phyloP scores from a whole-genome alignment of 2,113 vertebrate species.

The Lampris incognitus region DNA sequence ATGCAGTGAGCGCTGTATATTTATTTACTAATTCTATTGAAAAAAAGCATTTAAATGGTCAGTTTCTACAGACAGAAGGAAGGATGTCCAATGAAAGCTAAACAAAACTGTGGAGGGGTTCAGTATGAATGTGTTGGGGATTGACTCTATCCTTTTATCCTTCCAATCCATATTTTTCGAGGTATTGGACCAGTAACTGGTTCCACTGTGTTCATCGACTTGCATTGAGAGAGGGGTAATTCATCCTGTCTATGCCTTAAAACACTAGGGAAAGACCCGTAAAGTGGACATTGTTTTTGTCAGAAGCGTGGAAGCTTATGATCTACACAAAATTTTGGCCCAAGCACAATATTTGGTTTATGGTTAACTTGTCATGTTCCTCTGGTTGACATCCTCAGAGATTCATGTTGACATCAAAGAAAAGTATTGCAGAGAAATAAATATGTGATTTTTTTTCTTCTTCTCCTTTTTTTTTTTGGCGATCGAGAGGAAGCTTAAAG shows the following conservation, averaged over 20 bases:
- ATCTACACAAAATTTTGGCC: neutral
- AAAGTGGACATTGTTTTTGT: neutral
- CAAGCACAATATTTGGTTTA: constrained; percentile 35
- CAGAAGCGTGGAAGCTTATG: constrained; percentile 1
- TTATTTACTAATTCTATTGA: constrained; percentile 21
- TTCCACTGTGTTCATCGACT: constrained; percentile 6
- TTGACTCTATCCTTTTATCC: neutral
- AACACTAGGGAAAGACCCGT: neutral
- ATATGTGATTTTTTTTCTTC: neutral
- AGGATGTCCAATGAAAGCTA: constrained; percentile 43
- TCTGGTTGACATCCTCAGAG: neutral
- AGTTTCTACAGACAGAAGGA: neutral
- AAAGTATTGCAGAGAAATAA: neutral
- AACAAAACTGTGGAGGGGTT: constrained; percentile 22
- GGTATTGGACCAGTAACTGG: neutral
- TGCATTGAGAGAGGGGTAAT: neutral
- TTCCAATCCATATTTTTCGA: neutral
- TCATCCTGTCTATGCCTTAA: constrained; percentile 52
- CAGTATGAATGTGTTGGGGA: constrained; percentile 21
- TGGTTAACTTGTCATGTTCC: neutral
- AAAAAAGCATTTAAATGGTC: neutral
- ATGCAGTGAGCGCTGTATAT: constrained; percentile 33
- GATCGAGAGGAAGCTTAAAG: constrained; percentile 23
- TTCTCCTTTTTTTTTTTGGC: constrained; percentile 41
- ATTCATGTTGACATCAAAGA: neutral